A percentile compares a stretch with the other conserved stretches of the same genome.
Evolutionary conservation across 2,113 vertebrate species (phyloP).

Genomic region (Scomber colias): DNA sequence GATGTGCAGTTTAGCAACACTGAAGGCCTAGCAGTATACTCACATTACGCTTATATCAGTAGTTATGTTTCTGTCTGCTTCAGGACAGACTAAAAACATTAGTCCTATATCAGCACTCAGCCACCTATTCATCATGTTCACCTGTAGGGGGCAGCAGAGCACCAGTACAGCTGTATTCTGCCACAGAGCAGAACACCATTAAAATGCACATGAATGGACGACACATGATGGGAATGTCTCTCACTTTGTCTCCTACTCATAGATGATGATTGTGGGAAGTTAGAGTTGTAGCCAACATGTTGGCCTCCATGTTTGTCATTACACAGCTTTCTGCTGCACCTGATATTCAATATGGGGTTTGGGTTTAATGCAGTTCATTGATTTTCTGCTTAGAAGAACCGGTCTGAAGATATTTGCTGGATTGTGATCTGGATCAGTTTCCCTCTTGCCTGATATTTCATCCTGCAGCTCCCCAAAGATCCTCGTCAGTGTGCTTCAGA

Average conservation of each 20-base stretch:
- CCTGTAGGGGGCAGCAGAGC: slow-evolving; percentile 40
- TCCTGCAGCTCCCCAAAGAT: slow-evolving; percentile 6
- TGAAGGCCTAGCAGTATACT: no score
- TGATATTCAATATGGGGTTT: slow-evolving; percentile 2
- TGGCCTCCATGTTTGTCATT: not conserved
- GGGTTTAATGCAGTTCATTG: not conserved
- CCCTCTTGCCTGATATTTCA: slow-evolving; percentile 10
- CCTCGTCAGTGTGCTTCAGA: not conserved
- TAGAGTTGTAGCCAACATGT: not conserved
- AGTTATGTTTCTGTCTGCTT: no score
- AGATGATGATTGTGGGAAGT: not conserved
- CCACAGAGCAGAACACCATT: not conserved
- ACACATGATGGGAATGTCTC: not conserved
- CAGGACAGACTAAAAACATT: not conserved
- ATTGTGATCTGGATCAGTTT: slow-evolving; percentile 8
- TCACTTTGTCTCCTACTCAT: not conserved
- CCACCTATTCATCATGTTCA: not conserved
- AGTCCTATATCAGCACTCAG: not conserved
- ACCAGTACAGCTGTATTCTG: not conserved
- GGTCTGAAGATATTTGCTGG: slow-evolving; percentile 1
- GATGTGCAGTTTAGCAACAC: no score
- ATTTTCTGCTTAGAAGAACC: slow-evolving; percentile 14
- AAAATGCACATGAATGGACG: not conserved
- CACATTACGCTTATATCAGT: no score
- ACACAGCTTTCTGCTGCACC: not conserved